These are phyloP conservation scores for Pherbina coryleti DNA, from an alignment of 2,888 invertebrate genomes.

Conservation along the genomic window DNA sequence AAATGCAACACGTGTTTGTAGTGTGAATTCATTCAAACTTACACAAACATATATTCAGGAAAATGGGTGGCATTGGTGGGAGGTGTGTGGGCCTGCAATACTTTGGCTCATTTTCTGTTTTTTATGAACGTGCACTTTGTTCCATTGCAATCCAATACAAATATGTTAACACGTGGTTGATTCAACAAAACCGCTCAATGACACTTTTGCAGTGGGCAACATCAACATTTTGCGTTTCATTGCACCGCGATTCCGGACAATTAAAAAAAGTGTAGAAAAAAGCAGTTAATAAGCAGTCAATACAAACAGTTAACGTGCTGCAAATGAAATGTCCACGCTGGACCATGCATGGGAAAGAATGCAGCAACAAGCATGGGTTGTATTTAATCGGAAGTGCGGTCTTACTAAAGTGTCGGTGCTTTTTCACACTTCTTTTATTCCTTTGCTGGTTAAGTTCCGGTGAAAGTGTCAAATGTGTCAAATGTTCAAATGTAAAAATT, in stretches of 20 bases:
- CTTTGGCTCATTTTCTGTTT: background rate
- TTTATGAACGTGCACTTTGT: background rate
- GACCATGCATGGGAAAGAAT: background rate
- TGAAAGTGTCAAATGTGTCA: no score
- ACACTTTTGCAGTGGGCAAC: constrained; percentile 52
- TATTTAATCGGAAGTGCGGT: background rate
- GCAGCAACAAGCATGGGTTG: background rate
- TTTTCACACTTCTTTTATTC: no score
- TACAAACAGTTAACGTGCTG: constrained; percentile 36
- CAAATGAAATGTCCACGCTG: background rate
- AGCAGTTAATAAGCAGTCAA: constrained; percentile 63
- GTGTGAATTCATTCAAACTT: no score
- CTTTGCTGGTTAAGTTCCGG: no score
- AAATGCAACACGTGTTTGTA: constrained; percentile 42
- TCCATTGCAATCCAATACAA: background rate
- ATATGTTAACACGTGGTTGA: background rate
- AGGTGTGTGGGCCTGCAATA: constrained; percentile 8
- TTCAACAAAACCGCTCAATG: constrained; percentile 19
- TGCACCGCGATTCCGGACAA: constrained; percentile 5
- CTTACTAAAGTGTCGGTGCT: background rate
- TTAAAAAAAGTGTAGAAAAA: constrained; percentile 37
- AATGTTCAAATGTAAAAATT: no score
- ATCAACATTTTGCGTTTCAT: background rate
- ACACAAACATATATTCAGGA: no score
- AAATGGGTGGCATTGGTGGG: no score